Evolutionary conservation across 2,797 vertebrate genomes (phyloP), one percentile per base, ranked within the genome.

Genomic region (Hirundo rustica): DNA sequence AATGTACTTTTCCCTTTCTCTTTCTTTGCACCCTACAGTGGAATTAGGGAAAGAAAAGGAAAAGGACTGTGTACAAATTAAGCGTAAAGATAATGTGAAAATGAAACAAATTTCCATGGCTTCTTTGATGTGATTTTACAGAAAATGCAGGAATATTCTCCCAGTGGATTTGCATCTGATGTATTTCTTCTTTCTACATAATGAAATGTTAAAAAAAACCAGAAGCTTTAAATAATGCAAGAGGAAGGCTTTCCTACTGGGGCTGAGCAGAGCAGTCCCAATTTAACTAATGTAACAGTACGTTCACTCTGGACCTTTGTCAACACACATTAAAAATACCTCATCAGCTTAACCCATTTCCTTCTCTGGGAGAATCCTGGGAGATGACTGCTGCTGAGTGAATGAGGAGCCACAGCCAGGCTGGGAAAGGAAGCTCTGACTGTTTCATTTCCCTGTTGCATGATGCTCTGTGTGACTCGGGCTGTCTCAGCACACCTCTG

Each of bases 321-420:
- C 92, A 96, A 32, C 66, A 91, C 86, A 80, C 88, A 95, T 97
- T 93, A 97, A 96, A 97, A 95, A 89, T 95, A 72, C 67, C 76
- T 93, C 82, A 95, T 96, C 80, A 29, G n/a, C 92, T 96, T 92
- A 96, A 93, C 88, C 94, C 72, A 96, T 85, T 93, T 95, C 68
- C 58, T 81, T 73, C 92, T 87, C 57, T 51, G 2, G 78, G 88
- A 74, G 85, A 57, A 34, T 30, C 73, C 70, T 67, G 54, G 64
- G 86, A 85, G 78, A 42, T 67, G 15, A 0, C 11, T 73, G 73
- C 72, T 86, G 67, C 75, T 81, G 40, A 68, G 72, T 34, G 85
- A 73, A 7, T 38, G 26, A 60, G 85, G 85, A 83, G 83, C 55
- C 80, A 11, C 68, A 65, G 47, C 30, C 82, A 45, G 76, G 50